Conservation (phyloP, 2,888 invertebrate species). For the Sicus ferrugineus region DNA sequence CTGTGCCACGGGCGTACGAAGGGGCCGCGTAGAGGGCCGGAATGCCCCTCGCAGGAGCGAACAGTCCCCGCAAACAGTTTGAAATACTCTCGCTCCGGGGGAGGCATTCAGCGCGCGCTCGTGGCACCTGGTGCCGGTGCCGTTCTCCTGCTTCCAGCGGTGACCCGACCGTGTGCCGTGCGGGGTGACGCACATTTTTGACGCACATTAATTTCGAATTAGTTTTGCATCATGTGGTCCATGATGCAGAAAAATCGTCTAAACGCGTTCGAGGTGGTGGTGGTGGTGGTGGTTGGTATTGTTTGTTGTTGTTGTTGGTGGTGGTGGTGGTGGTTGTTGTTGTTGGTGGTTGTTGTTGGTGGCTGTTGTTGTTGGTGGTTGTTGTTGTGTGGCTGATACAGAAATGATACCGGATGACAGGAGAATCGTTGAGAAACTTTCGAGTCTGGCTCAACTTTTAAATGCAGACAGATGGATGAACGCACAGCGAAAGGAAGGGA, state of each 20-base stretch:
- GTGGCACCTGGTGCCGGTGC: too few relatives aligned
- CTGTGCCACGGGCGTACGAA: too few relatives aligned
- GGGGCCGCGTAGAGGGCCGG: too few relatives aligned
- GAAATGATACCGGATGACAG: not conserved
- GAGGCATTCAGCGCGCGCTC: too few relatives aligned
- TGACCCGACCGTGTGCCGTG: too few relatives aligned
- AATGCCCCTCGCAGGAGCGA: too few relatives aligned
- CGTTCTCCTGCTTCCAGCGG: too few relatives aligned
- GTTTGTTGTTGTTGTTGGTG: constrained; percentile 6
- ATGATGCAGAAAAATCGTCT: constrained; percentile 65
- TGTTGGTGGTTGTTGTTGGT: too few relatives aligned
- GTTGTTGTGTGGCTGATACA: not conserved
- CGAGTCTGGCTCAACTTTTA: constrained; percentile 41
- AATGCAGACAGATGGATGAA: constrained; percentile 34
- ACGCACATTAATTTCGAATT: constrained; percentile 66
- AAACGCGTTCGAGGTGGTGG: constrained; percentile 41
- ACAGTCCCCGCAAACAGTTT: too few relatives aligned
- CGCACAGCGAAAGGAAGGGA: not conserved
- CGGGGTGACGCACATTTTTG: constrained; percentile 35
- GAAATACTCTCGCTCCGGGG: too few relatives aligned
- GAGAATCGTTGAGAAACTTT: constrained; percentile 19
- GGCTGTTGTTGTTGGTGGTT: too few relatives aligned
- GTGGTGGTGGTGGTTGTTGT: constrained; percentile 16
- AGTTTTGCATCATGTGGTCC: constrained; percentile 66
- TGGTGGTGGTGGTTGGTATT: constrained; percentile 8